Percentiles rank a stretch among this genome's conserved stretches.
Evolutionary conservation across 92 coral and sea anemone species (phyloP).

Genomic region (Parazoanthus darwini): DNA sequence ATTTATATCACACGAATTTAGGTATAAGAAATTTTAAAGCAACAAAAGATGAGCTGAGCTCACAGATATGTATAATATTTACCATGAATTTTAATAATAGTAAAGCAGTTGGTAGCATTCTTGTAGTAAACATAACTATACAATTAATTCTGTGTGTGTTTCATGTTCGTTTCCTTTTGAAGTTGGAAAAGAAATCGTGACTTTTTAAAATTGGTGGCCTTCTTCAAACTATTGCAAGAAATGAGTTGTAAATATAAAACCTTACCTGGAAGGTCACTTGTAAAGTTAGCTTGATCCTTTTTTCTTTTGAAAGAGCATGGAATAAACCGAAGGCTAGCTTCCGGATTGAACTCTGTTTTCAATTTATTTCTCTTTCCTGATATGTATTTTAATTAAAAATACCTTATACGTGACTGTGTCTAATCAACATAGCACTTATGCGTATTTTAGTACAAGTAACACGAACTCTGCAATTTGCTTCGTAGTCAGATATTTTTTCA

Average conservation of each 20-base stretch:
- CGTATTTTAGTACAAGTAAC: too few relatives aligned
- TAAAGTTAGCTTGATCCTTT: background rate
- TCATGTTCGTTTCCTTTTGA: background rate
- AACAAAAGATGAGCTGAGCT: slow-evolving; percentile 33
- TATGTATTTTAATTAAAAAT: too few relatives aligned
- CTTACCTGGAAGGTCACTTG: background rate
- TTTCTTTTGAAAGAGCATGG: background rate
- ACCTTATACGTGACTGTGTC: too few relatives aligned
- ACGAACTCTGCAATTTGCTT: too few relatives aligned
- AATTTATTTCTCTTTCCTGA: background rate
- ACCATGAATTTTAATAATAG: background rate
- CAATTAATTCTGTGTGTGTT: background rate
- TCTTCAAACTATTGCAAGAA: background rate
- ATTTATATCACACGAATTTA: slow-evolving; percentile 22
- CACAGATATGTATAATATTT: slow-evolving; percentile 30
- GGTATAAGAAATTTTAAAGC: slow-evolving; percentile 25
- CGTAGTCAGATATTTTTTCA: too few relatives aligned
- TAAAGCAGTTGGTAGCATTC: background rate
- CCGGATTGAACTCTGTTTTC: background rate
- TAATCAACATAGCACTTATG: too few relatives aligned
- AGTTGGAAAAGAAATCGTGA: background rate
- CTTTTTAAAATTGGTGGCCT: background rate
- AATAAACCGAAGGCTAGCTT: background rate
- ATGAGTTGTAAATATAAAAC: background rate
- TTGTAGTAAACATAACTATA: background rate